phyloP scores from a whole-genome alignment of 2,888 invertebrate species.

The Eledona agricola region DNA sequence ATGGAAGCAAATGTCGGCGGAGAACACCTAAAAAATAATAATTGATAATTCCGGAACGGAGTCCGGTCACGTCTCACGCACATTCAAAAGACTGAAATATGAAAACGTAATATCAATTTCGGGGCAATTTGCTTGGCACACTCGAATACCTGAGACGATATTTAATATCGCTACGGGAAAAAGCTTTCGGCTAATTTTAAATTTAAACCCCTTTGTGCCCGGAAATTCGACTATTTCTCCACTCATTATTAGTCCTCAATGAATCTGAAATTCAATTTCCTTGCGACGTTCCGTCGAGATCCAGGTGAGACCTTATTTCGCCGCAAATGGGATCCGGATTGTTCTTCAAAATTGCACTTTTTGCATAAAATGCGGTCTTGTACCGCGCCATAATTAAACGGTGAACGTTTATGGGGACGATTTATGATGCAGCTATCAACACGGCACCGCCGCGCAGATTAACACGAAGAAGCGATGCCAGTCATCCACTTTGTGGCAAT shows the following conservation, averaged over 20 bases:
- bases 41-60: constrained; percentile 14
- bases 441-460: constrained; percentile 31
- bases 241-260: constrained; percentile 21
- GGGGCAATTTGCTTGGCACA: constrained; percentile 4
- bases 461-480: constrained; percentile 34
- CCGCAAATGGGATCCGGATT: no score
- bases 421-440: constrained; percentile 29
- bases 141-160: constrained; percentile 3
- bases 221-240: constrained; percentile 10
- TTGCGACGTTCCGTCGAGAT: not conserved
- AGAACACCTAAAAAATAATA: not conserved
- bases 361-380: no score
- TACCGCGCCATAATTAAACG: constrained; percentile 35
- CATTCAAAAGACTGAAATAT: constrained; percentile 20
- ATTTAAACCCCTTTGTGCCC: constrained; percentile 1
- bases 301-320: constrained; percentile 13
- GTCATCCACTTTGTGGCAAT: constrained; percentile 17
- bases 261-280: constrained; percentile 13
- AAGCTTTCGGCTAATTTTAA: not conserved
- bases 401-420: constrained; percentile 37
- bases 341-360: no score
- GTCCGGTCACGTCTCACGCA: constrained; percentile 10
- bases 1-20: constrained; percentile 5
- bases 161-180: not conserved
- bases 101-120: constrained; percentile 24